Evolutionary conservation across 2,888 invertebrate genomes (phyloP).

Genomic region (Phengaris alcon): DNA sequence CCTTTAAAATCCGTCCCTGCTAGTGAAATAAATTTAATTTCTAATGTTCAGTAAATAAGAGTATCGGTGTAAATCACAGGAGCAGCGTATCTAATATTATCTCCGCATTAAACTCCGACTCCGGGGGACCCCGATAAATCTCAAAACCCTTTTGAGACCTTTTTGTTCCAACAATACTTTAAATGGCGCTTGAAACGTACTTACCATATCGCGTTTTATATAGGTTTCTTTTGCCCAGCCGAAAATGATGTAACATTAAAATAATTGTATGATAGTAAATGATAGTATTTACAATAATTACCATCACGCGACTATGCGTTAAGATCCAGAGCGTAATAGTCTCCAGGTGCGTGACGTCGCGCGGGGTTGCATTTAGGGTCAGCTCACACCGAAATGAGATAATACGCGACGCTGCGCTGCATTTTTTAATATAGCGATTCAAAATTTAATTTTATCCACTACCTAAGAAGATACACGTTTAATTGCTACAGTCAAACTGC

Average conservation of each 20-base stretch:
- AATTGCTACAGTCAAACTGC: too few species aligned
- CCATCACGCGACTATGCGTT: background rate
- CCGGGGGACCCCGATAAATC: conserved; percentile 21
- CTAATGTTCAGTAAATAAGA: conserved; percentile 4
- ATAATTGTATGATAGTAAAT: background rate
- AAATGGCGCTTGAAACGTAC: background rate
- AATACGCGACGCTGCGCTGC: background rate
- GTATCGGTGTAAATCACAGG: conserved; percentile 27
- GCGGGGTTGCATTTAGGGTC: too few species aligned
- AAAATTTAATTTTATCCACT: background rate
- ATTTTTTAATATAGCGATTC: background rate
- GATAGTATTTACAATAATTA: background rate
- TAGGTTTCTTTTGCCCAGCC: background rate
- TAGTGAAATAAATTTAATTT: conserved; percentile 18
- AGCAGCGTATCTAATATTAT: conserved; percentile 29
- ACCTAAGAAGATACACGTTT: too few species aligned
- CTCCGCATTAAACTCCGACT: conserved; percentile 30
- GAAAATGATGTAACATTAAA: background rate
- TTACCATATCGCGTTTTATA: background rate
- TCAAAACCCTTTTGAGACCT: conserved; percentile 1
- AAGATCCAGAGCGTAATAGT: too few species aligned
- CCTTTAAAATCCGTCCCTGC: background rate
- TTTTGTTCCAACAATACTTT: conserved; percentile 7
- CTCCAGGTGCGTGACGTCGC: too few species aligned
- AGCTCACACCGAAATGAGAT: too few species aligned